These are phyloP conservation scores for Drosophila erecta DNA, from an alignment of 1,140 invertebrate species.

Conservation along the genomic window DNA sequence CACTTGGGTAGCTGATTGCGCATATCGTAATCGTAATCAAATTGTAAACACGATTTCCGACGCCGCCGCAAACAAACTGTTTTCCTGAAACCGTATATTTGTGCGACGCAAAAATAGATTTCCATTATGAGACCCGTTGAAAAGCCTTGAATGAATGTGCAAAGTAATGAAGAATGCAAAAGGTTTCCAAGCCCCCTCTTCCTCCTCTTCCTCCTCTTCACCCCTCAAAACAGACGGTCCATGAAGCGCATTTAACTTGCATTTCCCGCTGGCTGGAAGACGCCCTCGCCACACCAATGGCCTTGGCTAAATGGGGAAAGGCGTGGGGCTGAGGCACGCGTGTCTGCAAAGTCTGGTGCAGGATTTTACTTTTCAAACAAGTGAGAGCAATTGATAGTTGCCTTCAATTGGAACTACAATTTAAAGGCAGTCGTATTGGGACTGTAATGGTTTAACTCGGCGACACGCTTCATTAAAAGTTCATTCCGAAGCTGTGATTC, in stretches of 20 bases:
- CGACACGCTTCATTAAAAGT: conserved; percentile 23
- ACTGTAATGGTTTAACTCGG: background rate
- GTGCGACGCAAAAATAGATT: conserved; percentile 22
- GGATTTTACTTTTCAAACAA: conserved; percentile 10
- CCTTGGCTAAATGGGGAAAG: conserved; percentile 15
- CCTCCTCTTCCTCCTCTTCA: background rate
- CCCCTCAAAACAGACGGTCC: background rate
- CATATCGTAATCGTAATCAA: conserved; percentile 14
- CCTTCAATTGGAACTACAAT: background rate
- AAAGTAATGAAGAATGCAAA: conserved; percentile 9
- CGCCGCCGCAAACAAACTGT: conserved; percentile 11
- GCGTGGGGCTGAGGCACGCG: conserved; percentile 14
- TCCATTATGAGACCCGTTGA: conserved; percentile 8
- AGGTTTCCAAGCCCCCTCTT: conserved; percentile 9
- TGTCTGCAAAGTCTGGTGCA: background rate
- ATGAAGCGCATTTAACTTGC: conserved; percentile 27
- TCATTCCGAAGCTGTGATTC: conserved; percentile 32
- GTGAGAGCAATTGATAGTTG: background rate
- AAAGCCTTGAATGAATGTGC: conserved; percentile 1
- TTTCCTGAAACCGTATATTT: background rate
- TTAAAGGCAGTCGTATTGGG: background rate
- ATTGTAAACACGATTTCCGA: conserved; percentile 10
- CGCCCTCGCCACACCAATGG: conserved; percentile 11
- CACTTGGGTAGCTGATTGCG: conserved; percentile 16
- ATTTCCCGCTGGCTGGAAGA: conserved; percentile 12